Base-by-base conservation (phyloP, 2,113 vertebrate genomes). In the Tragelaphus imberbis region DNA sequence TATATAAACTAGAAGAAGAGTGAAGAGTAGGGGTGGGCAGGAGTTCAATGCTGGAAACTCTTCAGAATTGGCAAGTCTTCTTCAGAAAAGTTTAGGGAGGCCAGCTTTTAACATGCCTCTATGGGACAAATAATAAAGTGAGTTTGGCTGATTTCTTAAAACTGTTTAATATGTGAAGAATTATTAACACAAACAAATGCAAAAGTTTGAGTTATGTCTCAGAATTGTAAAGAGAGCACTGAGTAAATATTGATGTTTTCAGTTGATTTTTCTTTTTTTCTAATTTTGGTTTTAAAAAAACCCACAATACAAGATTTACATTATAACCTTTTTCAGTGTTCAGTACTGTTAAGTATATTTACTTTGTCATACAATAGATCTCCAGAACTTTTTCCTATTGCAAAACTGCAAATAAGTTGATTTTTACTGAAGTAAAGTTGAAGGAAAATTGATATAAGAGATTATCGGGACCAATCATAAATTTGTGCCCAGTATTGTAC, bases 11-110 rank as follows among this genome's bases (percentile, higher is more conserved):
- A 68, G 80, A 63, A 93, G 77, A 88, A 56, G 56, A 91, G 56
- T 28, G n/a, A 84, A 84, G 84, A 44, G 16, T 85, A 68, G 51
- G 71, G 82, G 92, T 17, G 17, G 65, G 55, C 16, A 28, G 84
- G 81, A 88, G 58, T 84, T 88, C 53, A 84, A 13, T 10, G 30
- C 44, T 89, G 77, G 65, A 85, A 93, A 90, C 25, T 33, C 82
- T 79, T 96, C 44, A 81, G 77, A 91, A 95, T 59, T 89, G 84
- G 21, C 40, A 30, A 53, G 36, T 84, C 40, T 30, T 80, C 79
- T 80, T 94, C 65, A 97, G 68, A 94, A 88, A 97, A 93, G 13
- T 77, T 89, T 87, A 79, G 82, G 51, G 63, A 90, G 75, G 40
- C 44, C 81, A 68, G 56, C 23, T 91, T 61, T 65, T 59, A 81